Base-by-base conservation (phyloP, 1,140 invertebrate genomes). In the Himalopsyche phryganea region DNA sequence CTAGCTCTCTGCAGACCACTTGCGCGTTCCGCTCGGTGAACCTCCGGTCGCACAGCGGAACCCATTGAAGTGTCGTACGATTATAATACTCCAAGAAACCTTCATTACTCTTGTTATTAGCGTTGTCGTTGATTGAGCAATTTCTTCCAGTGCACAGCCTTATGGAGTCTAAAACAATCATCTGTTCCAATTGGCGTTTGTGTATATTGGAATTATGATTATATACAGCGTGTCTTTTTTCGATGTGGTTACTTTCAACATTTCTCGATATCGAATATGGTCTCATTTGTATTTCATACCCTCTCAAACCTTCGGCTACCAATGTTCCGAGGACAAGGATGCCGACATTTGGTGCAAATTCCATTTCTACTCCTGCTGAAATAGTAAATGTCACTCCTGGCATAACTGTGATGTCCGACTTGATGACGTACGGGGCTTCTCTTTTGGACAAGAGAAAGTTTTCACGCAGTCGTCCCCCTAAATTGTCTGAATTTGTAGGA, bases 41-140 rank as follows among this genome's bases (percentile, higher is more conserved):
- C 52, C 94, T 80, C 45, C 83, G 81, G 79, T 99, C 97, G 75
- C 98, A 99, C 69, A 98, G 86, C 0, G 97, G 92, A 35, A 97
- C 90, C 94, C 95, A 98, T 71, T 98, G 94, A 7, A 93, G 74
- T 0, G 94, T 96, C 3, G 96, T 98, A 50, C 79, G 80, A 72
- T 99, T 99, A 70, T 92, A 98, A 66, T 96, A 89, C 76, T 99
- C 92, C 28, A 99, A 73, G 68, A 98, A 99, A 33, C 88, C 89
- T 81, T 89, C 85, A 18, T 83, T 83, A 1, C 73, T 77, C 38
- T 74, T 66, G 13, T 75, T 74, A 7, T 68, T 66, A n/a, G 76
- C 66, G 51, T 80, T 76, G 50, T 79, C 74, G 66, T 68, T 74
- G 6, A 74, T 74, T 0, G 79, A 77, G 61, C 90, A 92, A 65